Evolutionary conservation across 1,140 invertebrate genomes (phyloP), one percentile per base, ranked within the genome.

Genomic region (Ericerus pela): DNA sequence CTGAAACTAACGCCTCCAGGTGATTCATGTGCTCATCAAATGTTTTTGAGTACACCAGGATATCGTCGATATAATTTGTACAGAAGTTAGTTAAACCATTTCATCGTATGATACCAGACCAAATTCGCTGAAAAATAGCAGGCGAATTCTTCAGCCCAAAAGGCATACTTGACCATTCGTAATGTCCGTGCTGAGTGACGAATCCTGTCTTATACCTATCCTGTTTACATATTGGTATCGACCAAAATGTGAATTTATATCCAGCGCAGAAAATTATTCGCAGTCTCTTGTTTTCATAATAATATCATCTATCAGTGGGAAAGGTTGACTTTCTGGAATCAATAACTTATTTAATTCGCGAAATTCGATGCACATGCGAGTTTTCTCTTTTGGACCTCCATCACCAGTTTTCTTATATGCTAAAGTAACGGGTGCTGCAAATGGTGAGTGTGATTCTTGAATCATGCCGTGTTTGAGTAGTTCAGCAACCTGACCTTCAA

Each of bases 211-310:
- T 69, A 11, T 63, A 6, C 58, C 65, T 66, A 56, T 70, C 65
- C 59, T 64, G 47, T 28, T 62, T 59, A 51, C 60, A 26, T 6
- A 67, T n/a, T 2, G 67, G 65, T 16, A 69, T 69, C 22, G 67
- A 68, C 67, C 67, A 70, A 55, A 69, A 70, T 6, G 69, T 8
- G 66, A 68, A 60, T 68, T 69, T 31, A 69, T 64, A 54, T 69
- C 68, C 2, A 70, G 41, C 12, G 59, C 65, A 16, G 67, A 53
- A 38, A 68, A 70, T 52, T 55, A 69, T 51, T 62, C 66, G 26
- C 63, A 69, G 51, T 65, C 60, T 59, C 62, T 62, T 51, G 64
- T 64, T 54, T 65, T 66, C 43, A 62, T 38, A 29, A 60, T 59
- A 56, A 65, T 27, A 51, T 69, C 65, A 2, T 68, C 67, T 51